Evolutionary conservation across 2,113 vertebrate species (phyloP), one percentile per base, ranked within the genome.

Genomic region (Megaleporinus macrocephalus): DNA sequence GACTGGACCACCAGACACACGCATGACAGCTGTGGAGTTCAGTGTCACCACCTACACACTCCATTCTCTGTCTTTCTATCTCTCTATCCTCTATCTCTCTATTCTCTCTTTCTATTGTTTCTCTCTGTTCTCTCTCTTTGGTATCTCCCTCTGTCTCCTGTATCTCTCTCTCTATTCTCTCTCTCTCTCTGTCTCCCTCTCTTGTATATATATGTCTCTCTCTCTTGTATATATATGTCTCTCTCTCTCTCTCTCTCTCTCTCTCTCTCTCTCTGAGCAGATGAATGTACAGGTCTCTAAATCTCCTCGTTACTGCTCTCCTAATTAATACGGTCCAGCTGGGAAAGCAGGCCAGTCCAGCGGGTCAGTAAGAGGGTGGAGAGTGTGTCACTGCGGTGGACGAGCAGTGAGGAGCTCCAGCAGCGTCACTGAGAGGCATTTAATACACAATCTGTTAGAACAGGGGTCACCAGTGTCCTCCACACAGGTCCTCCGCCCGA

Each of bases 1-100:
- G 87, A 87, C 84, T 59, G 59, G 70, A 87, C 86, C 79, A 80
- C 87, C 84, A 87, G 88, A 90, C 57, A 55, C 53, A 55, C 20
- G 22, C 53, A 13, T 55, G 70, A 85, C 86, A 61, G 65, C 65
- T 68, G 65, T 68, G 65, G 29, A 36, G 33, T 68, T 36, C 26
- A 27, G 24, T 55, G 53, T 55, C 53, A 55, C 7, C 62, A 51
- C 65, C n/a, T 51, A 68, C 62, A 33, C 16, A 47, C 49, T 7
- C 61, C 12, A 10, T 5, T 14, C 13, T 49, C 7, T 66, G 11
- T 78, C 62, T 18, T 9, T 22, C 61, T 26, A n/a, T 27, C 16
- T 53, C 41, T 26, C n/a, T 27, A n/a, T 26, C n/a, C 11, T 26
- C 22, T 13, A 6, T 24, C 47, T 11, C 41, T 44, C 47, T 49